Percentiles rank a stretch among this genome's conserved stretches.
These are phyloP conservation scores for Oryctolagus cuniculus DNA, from an alignment of 2,113 vertebrate species.

Conservation along the genomic window mOryCun1.1 NC_091432.1:33362001-33362500, in stretches of 20 bases:
- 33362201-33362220: neutral
- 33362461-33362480: conserved; percentile 71
- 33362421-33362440: conserved; percentile 30
- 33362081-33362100: neutral
- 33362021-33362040: conserved; percentile 27
- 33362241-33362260: neutral
- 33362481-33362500: conserved; percentile 78
- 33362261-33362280: neutral
- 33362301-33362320: neutral
- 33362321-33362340: neutral
- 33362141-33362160: neutral
- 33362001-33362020: neutral
- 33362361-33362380: conserved; percentile 38
- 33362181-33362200: neutral
- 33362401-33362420: conserved; percentile 53
- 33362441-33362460: neutral
- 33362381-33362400: neutral
- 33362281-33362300: conserved; percentile 13
- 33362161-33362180: neutral
- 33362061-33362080: neutral
- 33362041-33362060: neutral
- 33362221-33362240: neutral
- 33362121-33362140: neutral
- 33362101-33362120: neutral
- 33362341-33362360: neutral